phyloP scores from a whole-genome alignment of 2,888 invertebrate genomes.

The Disparrhopalites patrizii region DNA sequence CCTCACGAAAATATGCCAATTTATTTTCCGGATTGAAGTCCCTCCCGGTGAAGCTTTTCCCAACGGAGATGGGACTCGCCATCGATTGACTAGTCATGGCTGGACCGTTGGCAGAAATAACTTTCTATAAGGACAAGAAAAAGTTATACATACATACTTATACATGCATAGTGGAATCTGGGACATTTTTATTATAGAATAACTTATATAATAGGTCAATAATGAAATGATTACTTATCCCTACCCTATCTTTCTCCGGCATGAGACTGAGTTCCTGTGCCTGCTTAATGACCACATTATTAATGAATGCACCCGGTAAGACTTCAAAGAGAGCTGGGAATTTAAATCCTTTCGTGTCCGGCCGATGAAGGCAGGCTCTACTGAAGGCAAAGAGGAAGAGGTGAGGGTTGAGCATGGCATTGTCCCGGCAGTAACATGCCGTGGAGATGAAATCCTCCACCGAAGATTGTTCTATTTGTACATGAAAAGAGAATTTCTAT shows the following conservation, averaged over 20 bases:
- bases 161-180: too few relatives aligned
- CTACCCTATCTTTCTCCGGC: constrained; percentile 33
- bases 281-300: neutral
- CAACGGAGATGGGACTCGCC: neutral
- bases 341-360: constrained; percentile 65
- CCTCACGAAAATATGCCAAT: constrained; percentile 75
- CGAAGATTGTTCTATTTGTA: neutral
- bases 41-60: constrained; percentile 59
- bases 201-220: too few relatives aligned
- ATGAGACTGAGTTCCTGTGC: constrained; percentile 32
- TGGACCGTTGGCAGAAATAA: neutral
- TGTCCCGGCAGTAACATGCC: constrained; percentile 38
- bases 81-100: neutral
- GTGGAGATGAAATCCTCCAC: constrained; percentile 29
- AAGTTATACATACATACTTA: too few relatives aligned
- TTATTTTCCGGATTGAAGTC: constrained; percentile 72
- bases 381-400: constrained; percentile 71
- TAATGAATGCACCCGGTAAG: constrained; percentile 72
- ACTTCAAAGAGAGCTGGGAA: constrained; percentile 71
- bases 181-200: too few relatives aligned
- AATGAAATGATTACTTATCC: too few relatives aligned
- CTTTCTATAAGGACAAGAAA: neutral
- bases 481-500: too few relatives aligned
- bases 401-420: constrained; percentile 34
- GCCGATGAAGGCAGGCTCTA: constrained; percentile 69